Evolutionary conservation across 2,888 invertebrate genomes (phyloP).

Genomic region (Scaptomyza reducta): DNA sequence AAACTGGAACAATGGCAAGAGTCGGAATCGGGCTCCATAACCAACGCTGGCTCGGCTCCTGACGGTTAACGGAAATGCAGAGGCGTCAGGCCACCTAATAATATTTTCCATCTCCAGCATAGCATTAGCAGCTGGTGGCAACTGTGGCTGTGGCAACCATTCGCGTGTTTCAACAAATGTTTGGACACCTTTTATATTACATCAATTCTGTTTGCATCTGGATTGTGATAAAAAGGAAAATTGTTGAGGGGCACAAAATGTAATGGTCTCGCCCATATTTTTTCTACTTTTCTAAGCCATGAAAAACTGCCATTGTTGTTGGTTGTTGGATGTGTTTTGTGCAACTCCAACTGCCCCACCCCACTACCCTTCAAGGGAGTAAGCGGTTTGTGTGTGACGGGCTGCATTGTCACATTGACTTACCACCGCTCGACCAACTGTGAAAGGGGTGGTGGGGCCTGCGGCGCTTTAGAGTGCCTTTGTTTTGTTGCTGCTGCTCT

Average conservation of each 20-base stretch:
- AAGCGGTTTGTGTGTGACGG: slow-evolving; percentile 32
- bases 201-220: slow-evolving; percentile 52
- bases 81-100: slow-evolving; percentile 77
- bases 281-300: slow-evolving; percentile 35
- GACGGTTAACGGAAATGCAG: slow-evolving; percentile 59
- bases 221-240: slow-evolving; percentile 53
- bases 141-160: slow-evolving; percentile 4
- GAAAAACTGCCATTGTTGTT: slow-evolving; percentile 55
- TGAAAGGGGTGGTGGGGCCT: slow-evolving; percentile 27
- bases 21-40: slow-evolving; percentile 20
- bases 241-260: slow-evolving; percentile 45
- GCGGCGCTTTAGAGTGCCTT: slow-evolving; percentile 59
- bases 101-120: slow-evolving; percentile 55
- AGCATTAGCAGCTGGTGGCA: slow-evolving; percentile 13
- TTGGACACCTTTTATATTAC: slow-evolving; percentile 70
- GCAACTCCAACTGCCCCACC: slow-evolving; percentile 13
- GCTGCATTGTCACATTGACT: slow-evolving; percentile 70
- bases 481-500: slow-evolving; percentile 45
- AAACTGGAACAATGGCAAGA: slow-evolving; percentile 55
- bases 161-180: slow-evolving; percentile 66
- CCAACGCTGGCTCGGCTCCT: slow-evolving; percentile 5
- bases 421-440: slow-evolving; percentile 34
- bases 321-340: slow-evolving; percentile 46
- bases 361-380: slow-evolving; percentile 5
- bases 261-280: slow-evolving; percentile 59